Conservation (phyloP, 2,113 vertebrate genomes). For the Corydoras sp. region DNA sequence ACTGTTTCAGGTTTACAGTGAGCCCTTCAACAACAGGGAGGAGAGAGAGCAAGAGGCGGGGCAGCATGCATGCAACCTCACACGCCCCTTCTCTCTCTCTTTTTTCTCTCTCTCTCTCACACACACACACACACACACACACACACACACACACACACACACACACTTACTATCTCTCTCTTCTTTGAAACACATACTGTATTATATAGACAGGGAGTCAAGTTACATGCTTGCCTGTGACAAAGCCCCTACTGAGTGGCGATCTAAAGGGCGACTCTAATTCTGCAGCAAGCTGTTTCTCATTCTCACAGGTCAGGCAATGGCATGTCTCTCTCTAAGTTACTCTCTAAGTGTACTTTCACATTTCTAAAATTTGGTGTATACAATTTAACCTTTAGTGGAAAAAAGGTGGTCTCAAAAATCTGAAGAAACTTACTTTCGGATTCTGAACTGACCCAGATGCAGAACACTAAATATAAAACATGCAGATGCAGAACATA, state of each 20-base stretch:
- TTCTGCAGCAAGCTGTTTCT: background rate
- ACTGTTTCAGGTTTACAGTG: slow-evolving; percentile 33
- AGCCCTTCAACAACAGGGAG: slow-evolving; percentile 22
- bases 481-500: too few relatives aligned
- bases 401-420: too few relatives aligned
- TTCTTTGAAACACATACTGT: slow-evolving; percentile 12
- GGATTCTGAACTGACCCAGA: too few relatives aligned
- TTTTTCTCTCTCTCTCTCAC: slow-evolving; percentile 2
- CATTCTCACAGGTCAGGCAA: slow-evolving; percentile 13
- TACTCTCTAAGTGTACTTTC: background rate
- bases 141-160: background rate
- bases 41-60: slow-evolving; percentile 35
- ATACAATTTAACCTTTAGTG: too few relatives aligned
- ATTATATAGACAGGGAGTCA: slow-evolving; percentile 30
- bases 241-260: slow-evolving; percentile 33
- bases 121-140: background rate
- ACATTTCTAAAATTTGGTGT: background rate
- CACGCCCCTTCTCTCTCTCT: background rate
- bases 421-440: too few relatives aligned
- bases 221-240: slow-evolving; percentile 31
- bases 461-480: too few relatives aligned
- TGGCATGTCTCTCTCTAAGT: background rate
- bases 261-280: slow-evolving; percentile 8
- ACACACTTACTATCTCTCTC: background rate
- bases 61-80: slow-evolving; percentile 6